Evolutionary conservation across 92 coral and sea anemone species (phyloP).

Genomic region (Epizoanthus fatuus): DNA sequence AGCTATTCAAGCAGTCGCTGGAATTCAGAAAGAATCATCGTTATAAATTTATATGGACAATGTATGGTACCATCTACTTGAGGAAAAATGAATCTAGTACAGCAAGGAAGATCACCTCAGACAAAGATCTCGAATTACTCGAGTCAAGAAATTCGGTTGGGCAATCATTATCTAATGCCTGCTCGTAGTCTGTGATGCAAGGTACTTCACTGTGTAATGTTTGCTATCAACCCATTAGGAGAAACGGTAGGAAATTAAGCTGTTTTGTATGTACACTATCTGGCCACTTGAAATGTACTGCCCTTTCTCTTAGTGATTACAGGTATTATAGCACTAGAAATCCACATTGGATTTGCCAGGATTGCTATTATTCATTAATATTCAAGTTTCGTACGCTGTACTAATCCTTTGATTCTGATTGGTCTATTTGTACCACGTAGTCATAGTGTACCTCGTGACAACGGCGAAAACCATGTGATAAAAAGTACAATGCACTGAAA

Average conservation of each 20-base stretch:
- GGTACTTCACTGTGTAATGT: constrained; percentile 20
- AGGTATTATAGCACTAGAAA: constrained; percentile 3
- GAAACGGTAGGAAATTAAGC: constrained; percentile 4
- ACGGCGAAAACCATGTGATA: too few relatives aligned
- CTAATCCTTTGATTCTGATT: too few relatives aligned
- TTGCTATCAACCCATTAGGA: constrained; percentile 19
- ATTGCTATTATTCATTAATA: constrained; percentile 10
- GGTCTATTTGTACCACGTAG: too few relatives aligned
- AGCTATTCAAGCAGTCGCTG: constrained; percentile 17
- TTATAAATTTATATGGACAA: constrained; percentile 17
- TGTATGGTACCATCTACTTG: constrained; percentile 11
- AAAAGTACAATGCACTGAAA: too few relatives aligned
- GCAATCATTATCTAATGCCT: neutral
- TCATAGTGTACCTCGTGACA: too few relatives aligned
- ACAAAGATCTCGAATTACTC: constrained; percentile 12
- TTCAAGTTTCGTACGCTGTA: too few relatives aligned
- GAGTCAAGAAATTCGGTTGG: constrained; percentile 11
- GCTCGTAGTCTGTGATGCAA: constrained; percentile 24
- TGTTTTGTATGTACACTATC: neutral
- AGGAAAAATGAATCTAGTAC: constrained; percentile 8
- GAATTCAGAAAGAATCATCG: constrained; percentile 12
- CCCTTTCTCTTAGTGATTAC: constrained; percentile 14
- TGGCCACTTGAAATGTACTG: constrained; percentile 20
- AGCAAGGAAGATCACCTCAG: constrained; percentile 14
- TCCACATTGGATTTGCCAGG: neutral